Base-by-base conservation (phyloP, 2,797 vertebrate species). In the Coilia nasus region DNA sequence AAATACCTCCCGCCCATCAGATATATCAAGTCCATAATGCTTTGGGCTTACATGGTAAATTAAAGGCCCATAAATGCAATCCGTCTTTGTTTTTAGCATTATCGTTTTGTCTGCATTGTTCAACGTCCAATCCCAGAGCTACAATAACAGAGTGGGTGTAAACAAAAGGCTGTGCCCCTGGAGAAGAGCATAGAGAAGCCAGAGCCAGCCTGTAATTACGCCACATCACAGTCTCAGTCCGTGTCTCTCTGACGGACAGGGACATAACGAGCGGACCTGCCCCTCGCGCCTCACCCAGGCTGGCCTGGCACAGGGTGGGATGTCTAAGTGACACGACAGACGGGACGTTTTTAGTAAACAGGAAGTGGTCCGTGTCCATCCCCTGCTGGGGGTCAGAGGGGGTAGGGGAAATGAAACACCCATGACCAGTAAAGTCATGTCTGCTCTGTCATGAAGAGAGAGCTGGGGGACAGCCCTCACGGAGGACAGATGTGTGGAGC, bases 71-170 rank as follows among this genome's bases (percentile, higher is more conserved):
- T 1, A 15, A 71, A 35, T 19, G 35, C 35, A 44, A 21, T 78
- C 71, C 19, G 19, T 41, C 0, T 78, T 21, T 44, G 35, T 1
- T 41, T 5, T 78, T 44, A 19, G 44, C 35, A 75, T 71, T 15
- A 71, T 44, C 35, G 44, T 78, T 78, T 78, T 78, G 31, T 78
- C 19, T 9, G 71, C 71, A 78, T 78, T 78, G 71, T 78, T 41
- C 71, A 78, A 44, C 0, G 12, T 6, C 4, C 31, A 31, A 71
- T 35, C 64, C 28, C 64, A 71, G 15, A 35, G 15, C 19, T 41
- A 5, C 71, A 21, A 78, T 78, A 44, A 78, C 21, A 78, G 71
- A 54, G 50, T 9, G 2, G 7, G 7, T 14, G 50, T 7, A 54
- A 14, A 54, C 50, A 54, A 54, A 54, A 14, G 35, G 31, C 71